Percentiles rank a stretch among this genome's conserved stretches.
phyloP scores from a whole-genome alignment of 2,888 invertebrate species.

The Dorcus parallelipipedus region DNA sequence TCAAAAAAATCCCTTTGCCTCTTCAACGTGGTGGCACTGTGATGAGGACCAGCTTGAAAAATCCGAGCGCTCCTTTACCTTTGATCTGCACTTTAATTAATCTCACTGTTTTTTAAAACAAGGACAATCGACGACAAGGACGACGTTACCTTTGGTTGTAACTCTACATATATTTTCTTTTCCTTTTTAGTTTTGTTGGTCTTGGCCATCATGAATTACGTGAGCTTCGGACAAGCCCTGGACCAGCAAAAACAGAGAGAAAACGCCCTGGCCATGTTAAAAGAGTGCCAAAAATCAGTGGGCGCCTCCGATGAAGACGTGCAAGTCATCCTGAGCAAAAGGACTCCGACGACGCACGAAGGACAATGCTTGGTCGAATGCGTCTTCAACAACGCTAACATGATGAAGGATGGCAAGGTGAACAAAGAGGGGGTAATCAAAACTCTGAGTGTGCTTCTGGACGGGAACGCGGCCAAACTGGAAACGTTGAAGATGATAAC shows the following conservation, averaged over 20 bases:
- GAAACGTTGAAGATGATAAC: constrained; percentile 34
- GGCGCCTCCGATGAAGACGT: constrained; percentile 41
- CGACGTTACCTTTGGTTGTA: too few species aligned
- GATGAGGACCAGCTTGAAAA: too few species aligned
- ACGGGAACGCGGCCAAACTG: constrained; percentile 33
- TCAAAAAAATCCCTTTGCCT: too few species aligned
- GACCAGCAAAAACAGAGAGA: constrained; percentile 10
- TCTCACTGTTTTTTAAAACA: too few species aligned
- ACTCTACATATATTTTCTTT: too few species aligned
- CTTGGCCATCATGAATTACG: background rate
- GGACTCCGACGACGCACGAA: constrained; percentile 37
- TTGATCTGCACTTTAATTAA: too few species aligned
- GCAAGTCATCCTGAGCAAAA: constrained; percentile 30
- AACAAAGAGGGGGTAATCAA: constrained; percentile 37
- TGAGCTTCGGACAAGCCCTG: background rate
- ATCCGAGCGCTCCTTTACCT: too few species aligned
- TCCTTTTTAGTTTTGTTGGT: background rate
- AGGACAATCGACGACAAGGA: too few species aligned
- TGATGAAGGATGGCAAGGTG: constrained; percentile 42
- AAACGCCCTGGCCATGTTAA: constrained; percentile 25
- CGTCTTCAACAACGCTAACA: constrained; percentile 35
- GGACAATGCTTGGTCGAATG: constrained; percentile 43
- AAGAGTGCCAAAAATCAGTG: constrained; percentile 36
- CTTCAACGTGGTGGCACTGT: too few species aligned
- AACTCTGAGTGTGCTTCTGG: constrained; percentile 33